Evolutionary conservation across 2,888 invertebrate genomes (phyloP), one percentile per base, ranked within the genome.

Genomic region (Marronus borbonicus): DNA sequence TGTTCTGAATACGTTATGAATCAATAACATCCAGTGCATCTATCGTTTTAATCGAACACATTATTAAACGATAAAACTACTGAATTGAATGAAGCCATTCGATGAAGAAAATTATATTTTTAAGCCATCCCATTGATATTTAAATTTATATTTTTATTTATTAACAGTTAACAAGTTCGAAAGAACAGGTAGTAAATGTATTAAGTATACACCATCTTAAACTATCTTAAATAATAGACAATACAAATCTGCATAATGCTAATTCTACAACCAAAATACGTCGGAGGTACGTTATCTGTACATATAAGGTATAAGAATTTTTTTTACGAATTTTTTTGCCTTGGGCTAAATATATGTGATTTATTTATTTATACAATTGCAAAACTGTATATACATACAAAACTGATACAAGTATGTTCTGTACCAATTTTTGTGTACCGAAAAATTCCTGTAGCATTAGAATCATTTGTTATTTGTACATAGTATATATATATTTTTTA

Each of bases 401-500:
- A 68, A 44, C 44, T 44, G 44, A 44, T 44, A 44, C 8, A 44
- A 44, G 20, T 74, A 74, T 24, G 60, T 74, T 60, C 60, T 74
- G 20, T 60, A 76, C 76, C 76, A 76, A 64, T 60, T 74, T 74
- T 74, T 74, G 39, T 74, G 24, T 74, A 74, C 72, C 72, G 72
- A 77, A 62, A 31, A 70, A 77, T 77, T 77, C 77, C 77, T 77
- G 77, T 77, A 77, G 77, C n/a, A 8, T 77, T 72, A 72, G 17
- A 24, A 31, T 36, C 2, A 76, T 69, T 79, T 79, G 79, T 79
- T 79, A 69, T 69, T 69, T 79, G 79, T 79, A 79, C 28, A 79
- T 78, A 78, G 64, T 76, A 79, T 75, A 79, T 68, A 76, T 77
- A 76, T 77, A 77, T 77, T 65, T 79, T 79, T 76, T 77, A 69